Evolutionary conservation across 1,140 invertebrate species (phyloP).

Genomic region (Drosophila sproati): DNA sequence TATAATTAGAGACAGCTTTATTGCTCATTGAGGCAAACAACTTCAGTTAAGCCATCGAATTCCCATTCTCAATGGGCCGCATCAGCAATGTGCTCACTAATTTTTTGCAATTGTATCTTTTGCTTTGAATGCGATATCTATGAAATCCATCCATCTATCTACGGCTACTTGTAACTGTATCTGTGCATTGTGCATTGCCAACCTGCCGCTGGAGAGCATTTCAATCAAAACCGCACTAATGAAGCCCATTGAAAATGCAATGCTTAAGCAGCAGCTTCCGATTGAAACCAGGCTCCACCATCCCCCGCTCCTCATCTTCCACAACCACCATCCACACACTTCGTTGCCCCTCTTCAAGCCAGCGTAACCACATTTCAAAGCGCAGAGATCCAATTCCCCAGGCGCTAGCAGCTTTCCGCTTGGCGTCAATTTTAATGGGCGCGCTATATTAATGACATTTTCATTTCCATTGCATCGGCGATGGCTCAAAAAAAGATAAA

Average conservation of each 20-base stretch:
- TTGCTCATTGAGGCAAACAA: constrained; percentile 15
- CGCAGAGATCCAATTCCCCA: constrained; percentile 45
- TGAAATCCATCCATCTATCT: constrained; percentile 33
- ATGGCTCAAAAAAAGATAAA: constrained; percentile 9
- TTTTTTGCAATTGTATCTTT: constrained; percentile 46
- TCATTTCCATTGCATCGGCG: constrained; percentile 75
- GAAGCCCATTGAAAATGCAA: constrained; percentile 79
- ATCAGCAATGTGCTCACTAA: constrained; percentile 29
- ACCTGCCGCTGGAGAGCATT: constrained; percentile 35
- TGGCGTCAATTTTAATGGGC: constrained; percentile 80
- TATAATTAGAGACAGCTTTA: constrained; percentile 29
- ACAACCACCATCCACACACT: neutral
- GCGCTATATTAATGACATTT: constrained; percentile 82
- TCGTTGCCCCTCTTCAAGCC: constrained; percentile 14
- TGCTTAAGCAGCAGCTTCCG: constrained; percentile 58
- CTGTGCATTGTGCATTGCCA: constrained; percentile 41
- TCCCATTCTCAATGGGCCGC: constrained; percentile 3
- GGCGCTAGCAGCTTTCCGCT: constrained; percentile 69
- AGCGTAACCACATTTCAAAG: constrained; percentile 43
- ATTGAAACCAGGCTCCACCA: constrained; percentile 21
- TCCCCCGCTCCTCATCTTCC: neutral
- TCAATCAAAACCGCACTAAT: constrained; percentile 80
- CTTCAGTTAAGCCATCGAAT: constrained; percentile 38
- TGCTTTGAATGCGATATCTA: constrained; percentile 39
- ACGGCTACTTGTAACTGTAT: constrained; percentile 71